phyloP scores from a whole-genome alignment of 1,140 invertebrate genomes.

The Harpegnathos saltator region DNA sequence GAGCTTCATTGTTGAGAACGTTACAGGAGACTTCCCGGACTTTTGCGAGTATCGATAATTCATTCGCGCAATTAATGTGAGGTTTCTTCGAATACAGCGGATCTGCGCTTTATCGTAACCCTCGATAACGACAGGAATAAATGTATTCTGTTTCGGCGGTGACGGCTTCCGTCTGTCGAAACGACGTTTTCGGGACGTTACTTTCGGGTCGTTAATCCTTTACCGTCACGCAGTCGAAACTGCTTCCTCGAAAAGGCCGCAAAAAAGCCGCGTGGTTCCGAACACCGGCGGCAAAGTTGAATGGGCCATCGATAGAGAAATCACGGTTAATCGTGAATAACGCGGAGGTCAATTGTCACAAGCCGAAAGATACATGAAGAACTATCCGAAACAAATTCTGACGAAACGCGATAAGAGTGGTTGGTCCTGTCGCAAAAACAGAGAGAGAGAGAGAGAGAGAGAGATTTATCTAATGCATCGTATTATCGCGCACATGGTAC shows the following conservation, averaged over 20 bases:
- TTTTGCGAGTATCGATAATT: conserved; percentile 31
- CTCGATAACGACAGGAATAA: neutral
- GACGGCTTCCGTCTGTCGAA: neutral
- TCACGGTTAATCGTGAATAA: neutral
- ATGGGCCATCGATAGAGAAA: neutral
- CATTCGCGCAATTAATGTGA: conserved; percentile 1
- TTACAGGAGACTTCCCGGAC: neutral
- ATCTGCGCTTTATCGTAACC: neutral
- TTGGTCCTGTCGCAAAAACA: neutral
- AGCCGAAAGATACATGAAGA: too few relatives aligned
- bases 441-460: neutral
- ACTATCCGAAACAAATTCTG: neutral
- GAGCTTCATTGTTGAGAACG: conserved; percentile 6
- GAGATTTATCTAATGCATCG: neutral
- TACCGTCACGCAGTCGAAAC: neutral
- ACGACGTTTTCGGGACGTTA: neutral
- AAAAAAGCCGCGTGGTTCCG: neutral
- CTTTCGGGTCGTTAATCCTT: neutral
- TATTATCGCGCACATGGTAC: neutral
- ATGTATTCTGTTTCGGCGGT: neutral
- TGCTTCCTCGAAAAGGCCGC: neutral
- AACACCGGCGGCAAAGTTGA: neutral
- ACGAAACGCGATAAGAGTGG: neutral
- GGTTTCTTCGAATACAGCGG: neutral
- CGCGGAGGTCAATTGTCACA: too few relatives aligned